Percentiles rank a stretch among this genome's conserved stretches.
Evolutionary conservation across 2,113 vertebrate species (phyloP).

Genomic region (Syngnathus typhle): DNA sequence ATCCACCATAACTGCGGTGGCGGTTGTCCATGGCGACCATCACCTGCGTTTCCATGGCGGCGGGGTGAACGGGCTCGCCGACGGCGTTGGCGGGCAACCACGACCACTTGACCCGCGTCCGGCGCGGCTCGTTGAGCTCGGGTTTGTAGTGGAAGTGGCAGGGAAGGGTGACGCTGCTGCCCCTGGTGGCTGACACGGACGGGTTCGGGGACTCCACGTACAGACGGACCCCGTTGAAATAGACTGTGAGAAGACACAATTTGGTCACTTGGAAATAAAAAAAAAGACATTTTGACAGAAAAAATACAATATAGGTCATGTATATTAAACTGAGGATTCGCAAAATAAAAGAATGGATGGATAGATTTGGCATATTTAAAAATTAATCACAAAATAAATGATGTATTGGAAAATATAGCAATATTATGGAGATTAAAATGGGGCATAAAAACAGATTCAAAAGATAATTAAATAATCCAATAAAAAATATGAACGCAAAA

Average conservation of each 20-base stretch:
- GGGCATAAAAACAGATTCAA: too few relatives aligned
- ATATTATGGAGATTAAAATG: too few relatives aligned
- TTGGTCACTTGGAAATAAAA: not conserved
- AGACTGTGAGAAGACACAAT: slow-evolving; percentile 41
- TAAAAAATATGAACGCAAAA: too few relatives aligned
- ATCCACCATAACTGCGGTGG: slow-evolving; percentile 78
- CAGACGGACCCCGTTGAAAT: slow-evolving; percentile 75
- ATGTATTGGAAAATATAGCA: too few relatives aligned
- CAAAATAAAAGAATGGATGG: too few relatives aligned
- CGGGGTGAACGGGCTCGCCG: slow-evolving; percentile 15
- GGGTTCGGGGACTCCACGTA: slow-evolving; percentile 76
- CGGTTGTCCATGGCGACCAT: slow-evolving; percentile 81
- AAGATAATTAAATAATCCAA: too few relatives aligned
- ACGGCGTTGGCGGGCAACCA: slow-evolving; percentile 71
- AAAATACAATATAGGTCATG: too few relatives aligned
- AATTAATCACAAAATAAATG: too few relatives aligned
- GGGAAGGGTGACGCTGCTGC: slow-evolving; percentile 79
- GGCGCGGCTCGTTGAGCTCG: slow-evolving; percentile 48
- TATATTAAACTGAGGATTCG: too few relatives aligned
- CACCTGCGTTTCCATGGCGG: slow-evolving; percentile 74
- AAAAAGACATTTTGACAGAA: too few relatives aligned
- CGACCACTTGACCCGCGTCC: slow-evolving; percentile 87
- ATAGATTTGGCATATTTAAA: too few relatives aligned
- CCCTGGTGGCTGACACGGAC: slow-evolving; percentile 73
- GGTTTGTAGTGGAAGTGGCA: slow-evolving; percentile 80